Evolutionary conservation across 1,140 invertebrate species (phyloP), one percentile per base, ranked within the genome.

Genomic region (Sarcophaga peregrina): DNA sequence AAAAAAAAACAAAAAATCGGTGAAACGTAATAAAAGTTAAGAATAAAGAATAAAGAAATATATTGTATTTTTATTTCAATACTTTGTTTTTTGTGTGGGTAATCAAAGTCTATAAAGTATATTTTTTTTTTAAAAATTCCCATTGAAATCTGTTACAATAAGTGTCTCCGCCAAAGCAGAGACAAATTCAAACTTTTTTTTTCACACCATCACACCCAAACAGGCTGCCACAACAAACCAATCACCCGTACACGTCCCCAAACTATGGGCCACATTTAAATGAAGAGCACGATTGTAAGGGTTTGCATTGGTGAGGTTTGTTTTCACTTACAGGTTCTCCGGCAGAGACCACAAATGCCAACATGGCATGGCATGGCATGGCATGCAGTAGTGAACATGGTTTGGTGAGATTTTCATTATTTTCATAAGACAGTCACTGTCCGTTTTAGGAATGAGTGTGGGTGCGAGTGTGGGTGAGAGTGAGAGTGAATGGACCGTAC

Each of bases 71-170:
- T 37, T 37, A 37, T 37, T 37, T 37, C n/a, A 17, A 78, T 20
- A 68, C n/a, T 68, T n/a, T n/a, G n/a, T n/a, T n/a, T 20, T 68
- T 20, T 68, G n/a, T 68, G 20, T 20, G 25, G 25, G 25, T 4
- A 37, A 37, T 37, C 25, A 37, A 17, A 72, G 62, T 17, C 46
- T 20, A 50, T 78, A 50, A 52, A 50, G 50, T 50, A 50, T 48
- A 76, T 75, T 58, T 76, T 78, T 37, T 37, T 37, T 2, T 2
- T 2, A 37, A 17, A 78, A 78, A 78, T 78, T 78, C 75, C 75
- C 15, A 78, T 78, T 78, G 75, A 78, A 78, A 78, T 78, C 75
- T 78, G 75, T 78, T 78, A 78, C 75, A 78, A 78, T 78, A 78
- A 78, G 37, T 78, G 75, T 52, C 75, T 78, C 47, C 47, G 47